Percentiles rank a stretch among this genome's conserved stretches.
These are phyloP conservation scores for Cephus cinctus DNA, from an alignment of 1,140 invertebrate species.

Conservation along the genomic window DNA sequence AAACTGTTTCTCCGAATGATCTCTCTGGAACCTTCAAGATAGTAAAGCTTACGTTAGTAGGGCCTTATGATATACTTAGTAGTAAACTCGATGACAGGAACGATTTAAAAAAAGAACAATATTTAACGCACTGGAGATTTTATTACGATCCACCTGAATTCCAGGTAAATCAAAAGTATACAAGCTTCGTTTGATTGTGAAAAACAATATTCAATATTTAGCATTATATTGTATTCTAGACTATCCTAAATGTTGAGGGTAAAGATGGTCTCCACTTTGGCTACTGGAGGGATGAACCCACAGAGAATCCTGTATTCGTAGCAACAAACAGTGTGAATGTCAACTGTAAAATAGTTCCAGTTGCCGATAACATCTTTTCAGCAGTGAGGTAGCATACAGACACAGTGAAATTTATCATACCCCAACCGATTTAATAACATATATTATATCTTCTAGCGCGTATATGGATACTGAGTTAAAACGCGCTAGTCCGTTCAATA, in stretches of 20 bases:
- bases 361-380: conserved; percentile 84
- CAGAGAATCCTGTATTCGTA: conserved; percentile 73
- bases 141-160: conserved; percentile 95
- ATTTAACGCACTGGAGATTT: conserved; percentile 84
- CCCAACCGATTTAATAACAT: conserved; percentile 1
- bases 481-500: conserved; percentile 65
- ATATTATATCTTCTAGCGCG: conserved; percentile 49
- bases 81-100: conserved; percentile 63
- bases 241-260: conserved; percentile 68
- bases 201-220: too few relatives aligned
- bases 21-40: conserved; percentile 65
- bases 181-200: conserved; percentile 14
- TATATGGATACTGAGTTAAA: conserved; percentile 66
- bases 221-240: conserved; percentile 54
- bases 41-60: conserved; percentile 74
- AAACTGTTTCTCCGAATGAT: conserved; percentile 61
- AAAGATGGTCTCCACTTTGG: conserved; percentile 79
- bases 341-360: conserved; percentile 66
- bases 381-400: conserved; percentile 67
- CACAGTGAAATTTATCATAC: neutral
- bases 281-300: conserved; percentile 84
- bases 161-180: conserved; percentile 59
- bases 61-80: conserved; percentile 82
- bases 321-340: conserved; percentile 70
- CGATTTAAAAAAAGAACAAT: conserved; percentile 61